Evolutionary conservation across 2,113 vertebrate genomes (phyloP), one percentile per base, ranked within the genome.

Genomic region (Nipponia nippon): DNA sequence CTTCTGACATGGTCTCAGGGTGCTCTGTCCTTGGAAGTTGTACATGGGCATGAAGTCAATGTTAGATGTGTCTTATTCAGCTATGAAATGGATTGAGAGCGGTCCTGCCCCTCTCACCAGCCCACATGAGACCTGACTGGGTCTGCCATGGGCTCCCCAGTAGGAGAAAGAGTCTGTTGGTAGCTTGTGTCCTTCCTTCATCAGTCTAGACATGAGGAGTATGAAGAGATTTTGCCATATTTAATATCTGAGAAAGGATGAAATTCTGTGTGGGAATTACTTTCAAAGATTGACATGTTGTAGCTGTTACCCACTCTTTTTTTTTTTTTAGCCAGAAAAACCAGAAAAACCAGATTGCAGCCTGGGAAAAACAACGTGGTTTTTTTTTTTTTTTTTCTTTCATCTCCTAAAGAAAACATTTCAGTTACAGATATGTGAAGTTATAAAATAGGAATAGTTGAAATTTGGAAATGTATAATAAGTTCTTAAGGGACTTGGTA

Each of bases 371-470:
- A 66, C 83, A 91, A n/a, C 4, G 13, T 66, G 66, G 10, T 49
- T 20, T 49, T 49, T 23, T 12, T 2, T 44, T 76, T 26, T 50
- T 76, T 87, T 84, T 87, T 79, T 9, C 36, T 83, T 95, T 80
- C 71, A 46, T 94, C 63, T 95, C 58, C 89, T 92, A 83, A 90
- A 87, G 87, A 95, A 96, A 96, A 95, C 87, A 91, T 95, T 95
- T 92, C n/a, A 26, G 83, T 94, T 91, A 92, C 50, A 81, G 93
- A 94, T 80, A 92, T 63, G 61, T 72, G 88, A 92, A 90, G 69
- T 88, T 96, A 95, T 46, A 92, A 95, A 96, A 89, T 52, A 87
- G 76, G 62, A 84, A 83, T 38, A n/a, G 80, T 62, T 78, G 71
- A 81, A 92, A 95, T 92, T 63, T 95, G 61, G 79, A 88, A 88